Evolutionary conservation across 2,113 vertebrate genomes (phyloP), one percentile per base, ranked within the genome.

Genomic region (Indicator indicator): DNA sequence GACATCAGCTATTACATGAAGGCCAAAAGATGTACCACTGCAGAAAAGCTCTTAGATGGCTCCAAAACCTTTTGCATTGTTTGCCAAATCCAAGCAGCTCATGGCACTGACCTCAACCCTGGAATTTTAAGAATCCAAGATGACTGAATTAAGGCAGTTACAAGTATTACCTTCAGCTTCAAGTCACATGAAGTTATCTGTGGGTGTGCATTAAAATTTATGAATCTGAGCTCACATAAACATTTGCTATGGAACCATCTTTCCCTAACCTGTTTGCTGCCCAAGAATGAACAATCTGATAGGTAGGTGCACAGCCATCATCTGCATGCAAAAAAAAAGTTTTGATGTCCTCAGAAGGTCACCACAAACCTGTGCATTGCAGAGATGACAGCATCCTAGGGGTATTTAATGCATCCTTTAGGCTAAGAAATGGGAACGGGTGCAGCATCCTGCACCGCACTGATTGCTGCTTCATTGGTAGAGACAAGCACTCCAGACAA

Each of bases 191-290:
- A 78, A 86, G 58, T 24, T 24, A 93, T 38, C 90, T 88, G 89
- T 94, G 88, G 89, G 95, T 59, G 94, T 65, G 76, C 80, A 96
- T 91, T 88, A 95, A 91, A 81, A 93, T 84, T 73, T 16, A 83
- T 90, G 75, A 94, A 89, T 17, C 2, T 21, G 85, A 93, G 65
- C 86, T 95, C 75, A 95, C 78, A 76, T 33, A 77, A 55, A 73
- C 56, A 60, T 56, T 5, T 54, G 42, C 79, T 28, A 36, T 50
- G 6, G 21, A 88, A 71, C 33, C 70, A 46, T 19, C 63, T 38
- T 32, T 52, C 74, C 80, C 63, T 52, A 83, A 76, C 64, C 60
- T 68, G 16, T 44, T 42, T 72, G 12, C 70, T 79, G 38, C 80
- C 24, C 38, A 30, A 77, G 33, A 93, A 84, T 5, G 48, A 88